Conservation (phyloP, 2,888 invertebrate species). For the Ariolimax columbianus region DNA sequence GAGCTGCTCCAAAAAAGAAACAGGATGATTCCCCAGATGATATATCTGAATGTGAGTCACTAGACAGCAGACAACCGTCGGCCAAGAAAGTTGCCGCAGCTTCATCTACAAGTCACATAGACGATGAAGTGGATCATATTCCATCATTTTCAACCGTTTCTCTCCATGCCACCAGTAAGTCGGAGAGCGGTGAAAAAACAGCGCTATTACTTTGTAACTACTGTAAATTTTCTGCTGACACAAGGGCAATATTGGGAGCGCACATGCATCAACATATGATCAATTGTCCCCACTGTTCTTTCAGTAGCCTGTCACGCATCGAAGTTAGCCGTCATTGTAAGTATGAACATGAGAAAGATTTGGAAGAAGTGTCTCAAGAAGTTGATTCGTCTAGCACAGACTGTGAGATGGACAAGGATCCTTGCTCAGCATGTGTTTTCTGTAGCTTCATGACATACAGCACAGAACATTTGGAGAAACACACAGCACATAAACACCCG, state of each 20-base stretch:
- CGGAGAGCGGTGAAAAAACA: neutral
- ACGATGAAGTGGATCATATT: slow-evolving; percentile 41
- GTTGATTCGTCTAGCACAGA: slow-evolving; percentile 41
- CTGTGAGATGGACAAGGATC: slow-evolving; percentile 51
- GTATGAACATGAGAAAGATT: slow-evolving; percentile 45
- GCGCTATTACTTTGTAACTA: slow-evolving; percentile 40
- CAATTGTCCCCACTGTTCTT: slow-evolving; percentile 45
- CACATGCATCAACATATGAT: slow-evolving; percentile 50
- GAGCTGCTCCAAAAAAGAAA: slow-evolving; percentile 36
- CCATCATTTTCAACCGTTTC: slow-evolving; percentile 36
- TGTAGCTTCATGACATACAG: slow-evolving; percentile 52
- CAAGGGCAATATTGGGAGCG: slow-evolving; percentile 20
- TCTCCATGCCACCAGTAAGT: neutral
- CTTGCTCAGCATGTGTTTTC: slow-evolving; percentile 47
- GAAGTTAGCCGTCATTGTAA: slow-evolving; percentile 43
- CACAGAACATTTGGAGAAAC: slow-evolving; percentile 48
- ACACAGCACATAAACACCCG: slow-evolving; percentile 42
- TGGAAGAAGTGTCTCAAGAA: slow-evolving; percentile 32
- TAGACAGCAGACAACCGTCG: slow-evolving; percentile 16
- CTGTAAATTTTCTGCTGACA: slow-evolving; percentile 45
- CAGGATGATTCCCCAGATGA: slow-evolving; percentile 40
- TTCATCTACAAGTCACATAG: slow-evolving; percentile 48
- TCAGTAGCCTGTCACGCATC: slow-evolving; percentile 44
- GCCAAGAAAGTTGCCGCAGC: slow-evolving; percentile 42
- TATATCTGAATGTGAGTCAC: slow-evolving; percentile 20